Conservation (phyloP, 1,140 invertebrate genomes). For the Chelonus insularis region DNA sequence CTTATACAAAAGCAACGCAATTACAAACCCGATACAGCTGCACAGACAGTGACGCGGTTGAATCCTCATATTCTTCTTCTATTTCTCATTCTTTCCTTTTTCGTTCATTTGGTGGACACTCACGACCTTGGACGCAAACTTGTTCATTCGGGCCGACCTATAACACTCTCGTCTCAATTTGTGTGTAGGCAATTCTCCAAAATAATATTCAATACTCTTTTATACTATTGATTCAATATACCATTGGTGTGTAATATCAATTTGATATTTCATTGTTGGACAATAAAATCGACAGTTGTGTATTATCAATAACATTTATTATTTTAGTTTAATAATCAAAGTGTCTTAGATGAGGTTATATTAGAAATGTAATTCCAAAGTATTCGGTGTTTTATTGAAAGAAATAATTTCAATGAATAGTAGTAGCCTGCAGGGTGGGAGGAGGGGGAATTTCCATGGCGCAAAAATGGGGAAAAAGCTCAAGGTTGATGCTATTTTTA, state of each 20-base stretch:
- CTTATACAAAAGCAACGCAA: constrained; percentile 17
- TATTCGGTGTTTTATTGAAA: too few relatives aligned
- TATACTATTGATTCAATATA: too few relatives aligned
- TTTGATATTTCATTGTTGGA: too few relatives aligned
- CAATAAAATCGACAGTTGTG: too few relatives aligned
- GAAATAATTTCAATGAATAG: too few relatives aligned
- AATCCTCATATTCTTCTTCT: constrained; percentile 9
- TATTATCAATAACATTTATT: too few relatives aligned
- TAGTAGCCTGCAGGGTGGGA: too few relatives aligned
- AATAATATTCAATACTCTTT: constrained; percentile 1
- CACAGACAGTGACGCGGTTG: constrained; percentile 28
- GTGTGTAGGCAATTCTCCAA: background rate
- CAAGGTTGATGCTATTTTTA: background rate
- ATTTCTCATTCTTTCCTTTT: constrained; percentile 21
- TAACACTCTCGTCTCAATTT: constrained; percentile 12
- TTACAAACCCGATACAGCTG: constrained; percentile 29
- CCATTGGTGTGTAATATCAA: too few relatives aligned
- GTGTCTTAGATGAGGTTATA: too few relatives aligned
- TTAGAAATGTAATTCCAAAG: too few relatives aligned
- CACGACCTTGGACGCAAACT: constrained; percentile 28
- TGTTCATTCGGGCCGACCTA: constrained; percentile 26
- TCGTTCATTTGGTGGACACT: constrained; percentile 17
- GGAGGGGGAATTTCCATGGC: too few relatives aligned
- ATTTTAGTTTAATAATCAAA: too few relatives aligned
- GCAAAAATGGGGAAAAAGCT: background rate